Evolutionary conservation across 2,113 vertebrate species (phyloP), one percentile per base, ranked within the genome.

Genomic region (Lepidothrix coronata): DNA sequence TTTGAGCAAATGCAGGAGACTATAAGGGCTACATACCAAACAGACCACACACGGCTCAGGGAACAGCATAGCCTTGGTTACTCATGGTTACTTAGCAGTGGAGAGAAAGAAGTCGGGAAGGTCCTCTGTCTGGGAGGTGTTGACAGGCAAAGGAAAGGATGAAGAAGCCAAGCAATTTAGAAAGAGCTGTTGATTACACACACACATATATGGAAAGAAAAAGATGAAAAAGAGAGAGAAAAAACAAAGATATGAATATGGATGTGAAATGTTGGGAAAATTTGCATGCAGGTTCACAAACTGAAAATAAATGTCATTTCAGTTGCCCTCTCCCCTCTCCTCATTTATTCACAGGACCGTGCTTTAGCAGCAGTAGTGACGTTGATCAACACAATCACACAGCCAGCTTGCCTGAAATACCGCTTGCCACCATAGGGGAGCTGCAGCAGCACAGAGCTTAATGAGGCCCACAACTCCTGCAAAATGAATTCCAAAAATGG

Each of bases 131-230:
- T 57, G 62, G 33, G 44, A 73, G 37, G 20, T 68, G 46, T 9
- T 43, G 59, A 62, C 35, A 81, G 39, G 20, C 37, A 61, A 86
- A 88, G 54, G 51, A 54, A 66, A 48, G 77, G 55, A 52, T 20
- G 66, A 70, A 63, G 74, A 31, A 67, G 66, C 57, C 46, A 61
- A 78, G 66, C 43, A 30, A 13, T 28, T n/a, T 39, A 77, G 46
- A 46, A 72, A 24, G 19, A 37, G n/a, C 44, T 73, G 49, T 5
- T 67, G 39, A 30, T 71, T 24, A 28, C n/a, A 39, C 13, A 21
- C 5, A 17, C 5, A 8, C 1, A 0, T 3, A 27, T 6, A 43
- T 14, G 62, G 39, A 66, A 63, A 59, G 33, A 52, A 41, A 7
- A 37, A 33, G 11, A 35, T 25, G 39, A 48, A 59, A 31, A 58